Conservation (phyloP, 2,888 invertebrate genomes). For the Eledona agricola region DNA sequence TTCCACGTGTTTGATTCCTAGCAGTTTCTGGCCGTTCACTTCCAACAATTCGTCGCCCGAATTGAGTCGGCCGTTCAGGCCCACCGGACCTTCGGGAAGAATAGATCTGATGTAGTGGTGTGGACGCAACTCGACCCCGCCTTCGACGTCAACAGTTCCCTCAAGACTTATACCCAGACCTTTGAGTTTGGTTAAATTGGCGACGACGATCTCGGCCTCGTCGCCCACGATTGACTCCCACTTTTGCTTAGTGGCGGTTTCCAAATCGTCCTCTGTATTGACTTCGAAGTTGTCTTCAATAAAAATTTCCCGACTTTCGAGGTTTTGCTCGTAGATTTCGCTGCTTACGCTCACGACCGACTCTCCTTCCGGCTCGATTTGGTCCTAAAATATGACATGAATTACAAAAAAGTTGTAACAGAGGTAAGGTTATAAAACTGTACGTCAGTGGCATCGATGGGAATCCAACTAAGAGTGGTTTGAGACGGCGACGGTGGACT, state of each 20-base stretch:
- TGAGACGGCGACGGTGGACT: slow-evolving; percentile 78
- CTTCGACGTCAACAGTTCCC: slow-evolving; percentile 98
- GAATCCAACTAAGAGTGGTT: slow-evolving; percentile 85
- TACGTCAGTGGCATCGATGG: slow-evolving; percentile 73
- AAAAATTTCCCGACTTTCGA: slow-evolving; percentile 59
- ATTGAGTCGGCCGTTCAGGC: slow-evolving; percentile 85
- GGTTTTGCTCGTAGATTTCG: slow-evolving; percentile 69
- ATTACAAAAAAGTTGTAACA: slow-evolving; percentile 9
- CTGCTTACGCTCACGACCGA: slow-evolving; percentile 84
- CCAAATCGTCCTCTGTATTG: slow-evolving; percentile 62
- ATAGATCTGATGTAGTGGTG: slow-evolving; percentile 98
- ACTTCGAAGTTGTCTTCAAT: slow-evolving; percentile 62
- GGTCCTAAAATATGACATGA: slow-evolving; percentile 47
- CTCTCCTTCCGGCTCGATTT: slow-evolving; percentile 81
- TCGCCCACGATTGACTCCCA: slow-evolving; percentile 84
- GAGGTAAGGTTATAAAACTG: no score
- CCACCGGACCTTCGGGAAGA: slow-evolving; percentile 95
- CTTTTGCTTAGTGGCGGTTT: slow-evolving; percentile 77
- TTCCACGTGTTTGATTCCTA: slow-evolving; percentile 95
- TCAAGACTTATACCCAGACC: slow-evolving; percentile 96
- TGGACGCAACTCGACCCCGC: slow-evolving; percentile 95
- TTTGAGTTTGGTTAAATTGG: slow-evolving; percentile 90
- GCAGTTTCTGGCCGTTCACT: slow-evolving; percentile 91
- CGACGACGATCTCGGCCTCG: slow-evolving; percentile 86
- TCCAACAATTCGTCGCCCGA: slow-evolving; percentile 97